Evolutionary conservation across 1,140 invertebrate species (phyloP).

Genomic region (Harpegnathos saltator): DNA sequence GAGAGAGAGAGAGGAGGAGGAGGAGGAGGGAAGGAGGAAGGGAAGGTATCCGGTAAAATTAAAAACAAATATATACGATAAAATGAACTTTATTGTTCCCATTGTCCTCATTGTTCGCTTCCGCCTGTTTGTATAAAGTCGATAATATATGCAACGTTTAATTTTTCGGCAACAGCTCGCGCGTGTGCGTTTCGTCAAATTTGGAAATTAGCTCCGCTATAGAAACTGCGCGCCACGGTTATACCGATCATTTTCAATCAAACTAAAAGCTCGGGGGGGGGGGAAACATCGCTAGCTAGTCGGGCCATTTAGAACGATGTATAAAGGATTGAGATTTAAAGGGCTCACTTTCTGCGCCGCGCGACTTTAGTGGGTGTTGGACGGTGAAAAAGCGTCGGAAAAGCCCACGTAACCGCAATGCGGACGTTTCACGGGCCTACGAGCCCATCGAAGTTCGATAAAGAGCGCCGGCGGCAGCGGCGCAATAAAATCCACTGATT

Average conservation of each 20-base stretch:
- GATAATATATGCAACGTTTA: no score
- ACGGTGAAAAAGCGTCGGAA: slow-evolving; percentile 53
- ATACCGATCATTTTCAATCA: slow-evolving; percentile 46
- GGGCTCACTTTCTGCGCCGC: slow-evolving; percentile 43
- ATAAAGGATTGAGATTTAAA: slow-evolving; percentile 50
- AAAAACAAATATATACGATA: background rate
- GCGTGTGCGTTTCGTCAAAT: no score
- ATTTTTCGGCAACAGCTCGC: no score
- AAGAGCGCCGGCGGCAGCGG: slow-evolving; percentile 34
- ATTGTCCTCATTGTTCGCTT: no score
- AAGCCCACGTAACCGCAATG: slow-evolving; percentile 75
- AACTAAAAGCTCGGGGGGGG: slow-evolving; percentile 44
- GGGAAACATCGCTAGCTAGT: background rate
- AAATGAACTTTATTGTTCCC: background rate
- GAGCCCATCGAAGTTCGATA: slow-evolving; percentile 57
- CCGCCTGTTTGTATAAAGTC: no score
- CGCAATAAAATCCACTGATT: slow-evolving; percentile 55
- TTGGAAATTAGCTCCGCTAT: no score
- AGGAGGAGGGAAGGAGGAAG: no score
- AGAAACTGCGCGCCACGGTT: background rate
- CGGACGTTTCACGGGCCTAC: slow-evolving; percentile 73
- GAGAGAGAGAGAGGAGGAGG: no score
- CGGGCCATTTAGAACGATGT: slow-evolving; percentile 19
- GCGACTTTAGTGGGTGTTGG: slow-evolving; percentile 49
- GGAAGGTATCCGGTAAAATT: no score